Base-by-base conservation (phyloP, 2,113 vertebrate species). In the Chaenogobius annularis region DNA sequence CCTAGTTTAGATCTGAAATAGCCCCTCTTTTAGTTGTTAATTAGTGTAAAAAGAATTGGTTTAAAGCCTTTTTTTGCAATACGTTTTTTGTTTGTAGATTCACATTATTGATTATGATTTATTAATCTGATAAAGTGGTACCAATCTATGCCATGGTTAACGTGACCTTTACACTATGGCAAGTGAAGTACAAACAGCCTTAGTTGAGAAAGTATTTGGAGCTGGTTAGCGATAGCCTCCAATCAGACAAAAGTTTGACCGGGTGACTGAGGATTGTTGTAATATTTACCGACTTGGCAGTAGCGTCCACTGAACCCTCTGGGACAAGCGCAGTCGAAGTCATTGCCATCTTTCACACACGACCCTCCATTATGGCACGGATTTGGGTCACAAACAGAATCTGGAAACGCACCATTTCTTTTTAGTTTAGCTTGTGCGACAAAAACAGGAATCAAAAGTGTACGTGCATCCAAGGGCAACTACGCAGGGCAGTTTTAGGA, bases 271-370 rank as follows among this genome's bases (percentile, higher is more conserved):
- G 31, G 31, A 11, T 37, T 43, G 31, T 8, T n/a, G 9, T 44
- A 50, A 26, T 69, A 77, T 81, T 93, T 90, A 94, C 93, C 91
- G 58, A 93, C 90, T 13, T 87, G 77, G 82, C 93, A 94, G 74
- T 89, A 91, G n/a, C 23, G 69, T 70, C 93, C 93, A 47, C 48
- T 79, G 76, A 70, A 93, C 9, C 83, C 88, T 44, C 5, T 0
- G 0, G 67, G 47, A 69, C 93, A 94, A n/a, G 9, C 0, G 66
- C 93, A 94, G 37, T 92, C 85, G 74, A 92, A 94, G 70, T 93
- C 71, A 1, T 77, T 61, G 3, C 75, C 87, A 0, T 91, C 85
- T 7, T 0, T 68, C 20, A 82, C 1, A 74, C 93, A 94, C 13
- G 3, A 22, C 19, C 92, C 93, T 19, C 89, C 92, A 73, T 94